A percentile compares a stretch with the other conserved stretches of the same genome.
Conservation (phyloP, 2,888 invertebrate genomes). For the Tenthredo scrophulariae region DNA sequence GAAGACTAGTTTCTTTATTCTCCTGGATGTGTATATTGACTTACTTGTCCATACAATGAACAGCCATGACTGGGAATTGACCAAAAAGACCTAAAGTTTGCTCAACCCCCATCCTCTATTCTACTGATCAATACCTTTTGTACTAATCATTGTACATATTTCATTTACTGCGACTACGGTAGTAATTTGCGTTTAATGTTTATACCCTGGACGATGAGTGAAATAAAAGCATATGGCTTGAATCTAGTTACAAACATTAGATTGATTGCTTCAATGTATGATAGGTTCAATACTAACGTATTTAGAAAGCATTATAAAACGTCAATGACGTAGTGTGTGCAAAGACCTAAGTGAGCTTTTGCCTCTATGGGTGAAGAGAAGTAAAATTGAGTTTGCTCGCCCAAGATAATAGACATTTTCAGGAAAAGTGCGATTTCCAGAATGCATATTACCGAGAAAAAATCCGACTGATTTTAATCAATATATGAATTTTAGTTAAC, state of each 20-base stretch:
- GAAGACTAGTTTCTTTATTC: neutral
- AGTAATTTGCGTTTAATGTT: neutral
- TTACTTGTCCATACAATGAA: neutral
- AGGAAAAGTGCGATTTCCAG: neutral
- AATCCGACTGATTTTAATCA: neutral
- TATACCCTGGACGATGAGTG: neutral
- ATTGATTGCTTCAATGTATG: constrained; percentile 3
- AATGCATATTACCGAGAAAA: neutral
- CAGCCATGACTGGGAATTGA: neutral
- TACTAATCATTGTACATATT: constrained; percentile 22
- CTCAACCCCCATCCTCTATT: neutral
- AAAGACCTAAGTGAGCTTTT: neutral
- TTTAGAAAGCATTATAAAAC: neutral
- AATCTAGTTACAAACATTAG: constrained; percentile 15
- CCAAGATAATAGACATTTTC: neutral
- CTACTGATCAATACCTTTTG: constrained; percentile 3
- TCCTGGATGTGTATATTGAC: neutral
- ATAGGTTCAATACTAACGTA: neutral
- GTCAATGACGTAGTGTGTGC: neutral
- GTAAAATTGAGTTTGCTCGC: neutral
- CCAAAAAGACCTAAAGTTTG: neutral
- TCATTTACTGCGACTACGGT: neutral
- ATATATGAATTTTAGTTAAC: neutral
- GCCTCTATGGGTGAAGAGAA: neutral
- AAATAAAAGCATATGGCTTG: constrained; percentile 2